These are phyloP conservation scores for Scleropages formosus DNA, from an alignment of 2,797 vertebrate genomes.

Conservation along the genomic window DNA sequence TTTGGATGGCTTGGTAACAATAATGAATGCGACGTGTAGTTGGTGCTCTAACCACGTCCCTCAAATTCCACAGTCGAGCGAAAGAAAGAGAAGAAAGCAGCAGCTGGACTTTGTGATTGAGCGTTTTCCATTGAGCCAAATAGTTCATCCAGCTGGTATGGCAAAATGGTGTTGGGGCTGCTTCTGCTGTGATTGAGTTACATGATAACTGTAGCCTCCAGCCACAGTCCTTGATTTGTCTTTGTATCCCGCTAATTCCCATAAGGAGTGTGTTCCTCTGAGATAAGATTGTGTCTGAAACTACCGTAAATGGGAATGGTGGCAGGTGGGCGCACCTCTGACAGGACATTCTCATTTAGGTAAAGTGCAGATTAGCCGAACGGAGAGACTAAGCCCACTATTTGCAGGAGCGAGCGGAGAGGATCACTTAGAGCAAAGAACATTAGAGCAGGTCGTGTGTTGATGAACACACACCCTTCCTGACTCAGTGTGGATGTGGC, in stretches of 20 bases:
- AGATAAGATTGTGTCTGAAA: not conserved
- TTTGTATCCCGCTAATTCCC: not conserved
- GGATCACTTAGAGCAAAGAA: not conserved
- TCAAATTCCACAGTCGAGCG: not conserved
- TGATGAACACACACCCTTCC: too few relatives aligned
- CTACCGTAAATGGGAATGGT: not conserved
- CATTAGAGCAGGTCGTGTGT: too few relatives aligned
- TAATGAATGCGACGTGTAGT: not conserved
- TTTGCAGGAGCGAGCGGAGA: not conserved
- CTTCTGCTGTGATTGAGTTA: not conserved
- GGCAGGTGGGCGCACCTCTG: not conserved
- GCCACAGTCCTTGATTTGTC: not conserved
- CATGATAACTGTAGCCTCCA: too few relatives aligned
- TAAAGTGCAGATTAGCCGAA: constrained; percentile 1
- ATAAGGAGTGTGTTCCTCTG: not conserved
- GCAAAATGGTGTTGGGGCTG: not conserved
- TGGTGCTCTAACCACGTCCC: not conserved
- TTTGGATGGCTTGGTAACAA: not conserved
- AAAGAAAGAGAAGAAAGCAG: not conserved
- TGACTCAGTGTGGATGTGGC: too few relatives aligned
- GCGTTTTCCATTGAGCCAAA: not conserved
- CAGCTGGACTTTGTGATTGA: not conserved
- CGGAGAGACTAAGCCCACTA: not conserved
- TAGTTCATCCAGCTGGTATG: not conserved
- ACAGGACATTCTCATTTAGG: not conserved